Evolutionary conservation across 1,140 invertebrate species (phyloP), one percentile per base, ranked within the genome.

Genomic region (Nephotettix cincticeps): DNA sequence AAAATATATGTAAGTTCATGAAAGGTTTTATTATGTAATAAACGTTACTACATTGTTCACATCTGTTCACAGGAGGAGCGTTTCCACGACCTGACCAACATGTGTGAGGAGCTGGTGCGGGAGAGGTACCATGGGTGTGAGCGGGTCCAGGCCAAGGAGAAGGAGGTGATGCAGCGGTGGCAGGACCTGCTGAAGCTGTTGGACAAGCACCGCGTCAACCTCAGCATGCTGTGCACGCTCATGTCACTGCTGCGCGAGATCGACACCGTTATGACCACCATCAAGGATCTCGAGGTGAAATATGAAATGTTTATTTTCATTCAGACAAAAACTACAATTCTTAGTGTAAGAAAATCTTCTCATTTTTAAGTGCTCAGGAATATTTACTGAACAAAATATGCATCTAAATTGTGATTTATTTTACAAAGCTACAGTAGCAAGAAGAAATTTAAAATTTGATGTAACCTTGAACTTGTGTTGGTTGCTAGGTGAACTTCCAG

Each of bases 121-220:
- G 97, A 98, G 81, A 93, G 94, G 74, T 99, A 98, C 80, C 93
- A 98, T 78, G 91, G 91, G 14, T 88, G 92, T 63, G 95, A 95
- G 70, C 87, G 88, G 9, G 94, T 99, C 1, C 87, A 89, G 69
- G 83, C 86, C 21, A 88, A 94, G 19, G 94, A 98, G 80, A 86
- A 91, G 67, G 92, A 95, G 74, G 95, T 99, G 17, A 86, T 96
- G 75, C 83, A 88, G 17, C 90, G 93, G 77, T 99, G 97, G 97
- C 85, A 90, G 19, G 88, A 94, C 70, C 83, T 99, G 29, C 82
- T 99, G 40, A 86, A 89, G 4, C 84, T 98, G 27, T 84, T 99
- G 58, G 91, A 96, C 75, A 88, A 93, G 74, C 96, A 98, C 78
- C 90, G 95, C 74, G 80, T 84, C 0, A 92, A 93, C 77, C 83